Base-by-base conservation (phyloP, 2,797 vertebrate genomes). In the Sylvia borin region DNA sequence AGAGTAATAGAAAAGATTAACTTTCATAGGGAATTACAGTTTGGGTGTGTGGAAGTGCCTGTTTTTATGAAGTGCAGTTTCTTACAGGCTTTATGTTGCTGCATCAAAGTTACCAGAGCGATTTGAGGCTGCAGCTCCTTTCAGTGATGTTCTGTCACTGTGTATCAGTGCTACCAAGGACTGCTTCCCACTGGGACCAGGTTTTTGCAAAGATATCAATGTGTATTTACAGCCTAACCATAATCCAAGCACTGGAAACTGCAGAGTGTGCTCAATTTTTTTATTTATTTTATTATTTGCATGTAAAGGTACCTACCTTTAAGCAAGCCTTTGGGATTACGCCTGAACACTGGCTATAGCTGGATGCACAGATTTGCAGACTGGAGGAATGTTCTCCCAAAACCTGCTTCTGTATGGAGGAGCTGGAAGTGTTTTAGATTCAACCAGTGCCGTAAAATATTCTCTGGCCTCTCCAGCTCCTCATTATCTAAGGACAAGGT, bases 1-100 rank as follows among this genome's bases (percentile, higher is more conserved):
- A 90, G 80, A 89, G 80, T 87, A 91, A 91, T 88, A 85, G 91
- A 92, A 94, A 88, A 96, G 45, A 96, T 95, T 93, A 96, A 93
- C 67, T 88, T 90, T 51, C 53, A 83, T 40, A 67, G 91, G 91
- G 89, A 94, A 95, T 94, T 90, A 78, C 87, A 79, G 48, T 60
- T 70, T 79, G 77, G 82, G 70, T 84, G 73, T 86, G 74, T 40
- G 3, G 77, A 92, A 93, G 60, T 55, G 75, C 75, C 26, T 64
- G 74, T 64, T 96, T 94, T 96, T 93, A 92, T 70, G 82, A 81
- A 91, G 90, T 74, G 88, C 71, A 8, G 62, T 70, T 90, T 93
- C 88, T 67, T 87, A n/a, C 57, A 48, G 67, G 58, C 67, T 96
- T 93, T 91, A 92, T 90, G 60, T 51, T 67, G 65, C 86, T 83